These are phyloP conservation scores for Acanthiza pusilla DNA, from an alignment of 2,797 vertebrate genomes.

Conservation along the genomic window DNA sequence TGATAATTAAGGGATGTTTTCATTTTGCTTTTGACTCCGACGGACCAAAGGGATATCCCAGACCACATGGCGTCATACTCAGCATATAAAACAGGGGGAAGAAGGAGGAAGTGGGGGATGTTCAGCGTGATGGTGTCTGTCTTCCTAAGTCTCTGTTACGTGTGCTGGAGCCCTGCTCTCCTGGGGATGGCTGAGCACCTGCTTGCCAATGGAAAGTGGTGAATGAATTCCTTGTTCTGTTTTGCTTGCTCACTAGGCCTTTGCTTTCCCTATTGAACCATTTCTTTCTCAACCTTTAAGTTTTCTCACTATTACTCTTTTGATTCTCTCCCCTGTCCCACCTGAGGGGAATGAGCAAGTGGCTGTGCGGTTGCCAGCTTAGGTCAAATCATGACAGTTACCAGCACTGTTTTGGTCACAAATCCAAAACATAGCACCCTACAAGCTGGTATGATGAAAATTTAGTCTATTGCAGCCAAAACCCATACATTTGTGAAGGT, in stretches of 20 bases:
- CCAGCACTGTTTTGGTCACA: neutral
- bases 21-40: neutral
- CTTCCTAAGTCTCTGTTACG: neutral
- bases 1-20: neutral
- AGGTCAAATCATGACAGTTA: neutral
- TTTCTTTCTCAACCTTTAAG: neutral
- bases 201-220: neutral
- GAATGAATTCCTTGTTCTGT: neutral
- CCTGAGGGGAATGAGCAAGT: neutral
- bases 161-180: neutral
- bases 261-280: neutral
- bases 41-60: neutral
- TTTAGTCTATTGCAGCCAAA: neutral
- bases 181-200: neutral
- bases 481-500: neutral
- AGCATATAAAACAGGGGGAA: neutral
- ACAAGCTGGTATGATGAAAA: neutral
- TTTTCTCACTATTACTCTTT: neutral
- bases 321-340: neutral
- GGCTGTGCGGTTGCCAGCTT: neutral
- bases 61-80: neutral
- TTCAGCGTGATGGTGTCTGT: neutral
- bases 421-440: neutral
- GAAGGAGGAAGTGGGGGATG: neutral
- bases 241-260: fast-evolving